Conservation (phyloP, 2,113 vertebrate genomes). For the Ornithorhynchus anatinus region DNA sequence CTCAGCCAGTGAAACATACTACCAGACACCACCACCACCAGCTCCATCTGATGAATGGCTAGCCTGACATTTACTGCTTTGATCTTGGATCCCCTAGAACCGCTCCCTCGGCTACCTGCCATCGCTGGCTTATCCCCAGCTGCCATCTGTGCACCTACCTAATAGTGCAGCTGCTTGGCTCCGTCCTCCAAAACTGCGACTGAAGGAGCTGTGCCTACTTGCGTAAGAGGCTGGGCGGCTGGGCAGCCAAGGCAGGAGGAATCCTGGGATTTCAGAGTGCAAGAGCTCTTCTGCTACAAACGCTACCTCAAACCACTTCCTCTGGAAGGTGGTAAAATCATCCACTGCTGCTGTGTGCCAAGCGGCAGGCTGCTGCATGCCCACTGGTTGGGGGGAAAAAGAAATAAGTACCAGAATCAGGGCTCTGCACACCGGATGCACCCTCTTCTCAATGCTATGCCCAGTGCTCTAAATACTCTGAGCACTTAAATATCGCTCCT, state of each 20-base stretch:
- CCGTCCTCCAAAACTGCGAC: conserved; percentile 98
- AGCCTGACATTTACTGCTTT: conserved; percentile 30
- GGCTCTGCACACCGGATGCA: too few relatives aligned
- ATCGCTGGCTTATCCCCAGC: conserved; percentile 31
- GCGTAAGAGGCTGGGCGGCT: conserved; percentile 96
- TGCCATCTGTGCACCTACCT: conserved; percentile 80
- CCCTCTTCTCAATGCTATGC: too few relatives aligned
- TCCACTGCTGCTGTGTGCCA: conserved; percentile 87
- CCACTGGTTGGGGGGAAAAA: too few relatives aligned
- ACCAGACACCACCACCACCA: rapidly evolving
- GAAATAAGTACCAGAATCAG: too few relatives aligned
- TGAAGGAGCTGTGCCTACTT: conserved; percentile 99
- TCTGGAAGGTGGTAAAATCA: conserved; percentile 93
- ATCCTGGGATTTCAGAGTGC: conserved; percentile 89
- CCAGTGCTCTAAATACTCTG: too few relatives aligned
- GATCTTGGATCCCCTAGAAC: conserved; percentile 40
- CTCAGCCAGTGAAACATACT: conserved; percentile 32
- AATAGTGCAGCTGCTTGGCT: conserved; percentile 96
- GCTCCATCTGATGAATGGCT: conserved; percentile 1
- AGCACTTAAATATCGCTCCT: too few relatives aligned
- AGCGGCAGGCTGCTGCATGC: conserved; percentile 66
- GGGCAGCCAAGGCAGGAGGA: conserved; percentile 94
- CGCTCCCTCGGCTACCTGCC: conserved; percentile 41
- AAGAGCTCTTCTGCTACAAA: conserved; percentile 89
- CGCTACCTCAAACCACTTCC: conserved; percentile 98